Evolutionary conservation across 2,797 vertebrate species (phyloP), one percentile per base, ranked within the genome.

Genomic region (Sebastes trivittatus): DNA sequence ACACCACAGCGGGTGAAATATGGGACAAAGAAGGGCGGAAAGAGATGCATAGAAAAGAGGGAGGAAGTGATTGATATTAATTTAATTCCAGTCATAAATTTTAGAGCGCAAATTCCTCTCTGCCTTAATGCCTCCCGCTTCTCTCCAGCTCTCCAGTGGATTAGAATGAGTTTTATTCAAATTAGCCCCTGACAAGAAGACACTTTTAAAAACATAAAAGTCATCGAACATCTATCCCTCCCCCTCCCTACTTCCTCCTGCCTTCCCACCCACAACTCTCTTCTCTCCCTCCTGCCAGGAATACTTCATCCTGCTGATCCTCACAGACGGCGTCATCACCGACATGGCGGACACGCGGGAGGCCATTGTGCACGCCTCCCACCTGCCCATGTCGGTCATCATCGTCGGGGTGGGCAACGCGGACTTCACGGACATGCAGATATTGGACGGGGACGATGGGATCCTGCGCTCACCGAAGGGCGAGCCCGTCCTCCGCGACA

Each of bases 391-490:
- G 98, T 99, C 98, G 0, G 98, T 99, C 94, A 99, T 99, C 94
- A 99, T 99, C 30, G 98, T 99, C 0, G 98, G 98, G 0, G 97
- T 99, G 58, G 98, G 98, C 38, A 99, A 98, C 0, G 98, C 98
- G 0, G 98, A 99, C 90, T 99, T 99, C 87, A 99, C 98, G 1
- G 98, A 99, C 95, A 99, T 99, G 98, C 98, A 99, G 96, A 99
- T 99, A 94, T 87, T 99, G 82, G 98, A 99, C 0, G 98, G 98
- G 0, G 98, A 99, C 0, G 98, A 99, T 0, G 98, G 98, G 55
- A 99, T 99, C 91, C 96, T 99, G 89, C 96, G 98, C 49, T 99
- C 98, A 0, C 98, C 98, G 59, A 99, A 98, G 89, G 98, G 98
- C 73, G 98, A 99, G 93, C 98, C 98, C 0, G 97, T 98, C 72